These are phyloP conservation scores for Callithrix jacchus DNA, from an alignment of 2,113 vertebrate genomes.

Conservation along the genomic window DNA sequence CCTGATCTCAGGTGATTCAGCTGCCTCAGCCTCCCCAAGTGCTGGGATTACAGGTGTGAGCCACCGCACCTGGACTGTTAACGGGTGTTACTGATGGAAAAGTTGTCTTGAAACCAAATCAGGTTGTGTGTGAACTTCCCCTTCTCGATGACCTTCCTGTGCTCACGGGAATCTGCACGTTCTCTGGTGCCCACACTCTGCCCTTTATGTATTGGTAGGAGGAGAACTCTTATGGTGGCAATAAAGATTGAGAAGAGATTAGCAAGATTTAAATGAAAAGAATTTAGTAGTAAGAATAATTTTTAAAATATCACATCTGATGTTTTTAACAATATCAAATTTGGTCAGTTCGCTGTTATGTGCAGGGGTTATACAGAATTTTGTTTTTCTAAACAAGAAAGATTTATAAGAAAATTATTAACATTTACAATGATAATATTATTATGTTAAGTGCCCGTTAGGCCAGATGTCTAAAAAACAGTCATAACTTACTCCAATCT, in stretches of 20 bases:
- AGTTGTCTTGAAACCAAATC: no score
- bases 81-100: not conserved
- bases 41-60: no score
- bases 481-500: not conserved
- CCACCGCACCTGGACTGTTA: no score
- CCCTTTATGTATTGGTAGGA: rapidly evolving
- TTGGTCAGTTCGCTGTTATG: not conserved
- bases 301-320: not conserved
- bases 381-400: not conserved
- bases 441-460: not conserved
- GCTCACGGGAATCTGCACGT: rapidly evolving
- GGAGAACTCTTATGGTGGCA: rapidly evolving
- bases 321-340: not conserved
- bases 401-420: not conserved
- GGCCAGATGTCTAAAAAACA: not conserved
- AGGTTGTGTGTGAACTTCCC: rapidly evolving
- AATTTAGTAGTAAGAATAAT: not conserved
- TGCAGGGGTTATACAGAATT: not conserved
- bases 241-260: not conserved
- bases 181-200: not conserved
- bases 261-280: not conserved
- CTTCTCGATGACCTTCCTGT: no score
- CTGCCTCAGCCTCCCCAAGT: no score
- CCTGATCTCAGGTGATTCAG: no score
- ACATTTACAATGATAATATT: not conserved